These are phyloP conservation scores for Ruditapes philippinarum DNA, from an alignment of 1,140 invertebrate species.

Conservation along the genomic window DNA sequence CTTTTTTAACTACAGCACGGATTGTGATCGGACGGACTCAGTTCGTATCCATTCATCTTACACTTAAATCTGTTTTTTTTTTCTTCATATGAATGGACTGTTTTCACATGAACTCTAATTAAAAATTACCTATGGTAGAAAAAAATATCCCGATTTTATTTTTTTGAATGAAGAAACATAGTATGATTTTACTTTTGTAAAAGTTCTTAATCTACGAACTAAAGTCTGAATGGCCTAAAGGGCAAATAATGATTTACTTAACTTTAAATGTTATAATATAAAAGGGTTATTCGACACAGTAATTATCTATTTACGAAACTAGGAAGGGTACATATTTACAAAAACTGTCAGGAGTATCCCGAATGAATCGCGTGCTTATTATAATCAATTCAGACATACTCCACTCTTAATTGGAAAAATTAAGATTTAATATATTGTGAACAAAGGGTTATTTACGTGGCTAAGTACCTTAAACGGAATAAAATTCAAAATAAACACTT, in stretches of 20 bases:
- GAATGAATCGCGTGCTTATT: slow-evolving; percentile 25
- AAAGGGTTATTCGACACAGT: slow-evolving; percentile 14
- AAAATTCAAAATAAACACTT: slow-evolving; percentile 32
- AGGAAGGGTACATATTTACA: slow-evolving; percentile 33
- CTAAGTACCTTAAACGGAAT: slow-evolving; percentile 25
- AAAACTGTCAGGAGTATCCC: background rate
- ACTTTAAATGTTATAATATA: slow-evolving; percentile 16
- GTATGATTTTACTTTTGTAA: background rate
- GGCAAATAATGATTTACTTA: slow-evolving; percentile 8
- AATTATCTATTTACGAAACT: slow-evolving; percentile 17
- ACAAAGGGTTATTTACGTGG: slow-evolving; percentile 24
- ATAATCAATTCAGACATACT: background rate
- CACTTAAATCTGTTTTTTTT: no score
- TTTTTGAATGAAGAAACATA: slow-evolving; percentile 14
- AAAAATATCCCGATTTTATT: background rate
- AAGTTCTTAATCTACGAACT: background rate
- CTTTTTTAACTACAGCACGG: background rate
- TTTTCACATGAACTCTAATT: slow-evolving; percentile 26
- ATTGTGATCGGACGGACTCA: background rate
- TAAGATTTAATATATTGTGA: slow-evolving; percentile 13
- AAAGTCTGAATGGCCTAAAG: slow-evolving; percentile 17
- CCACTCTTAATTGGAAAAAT: slow-evolving; percentile 23
- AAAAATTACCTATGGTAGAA: background rate
- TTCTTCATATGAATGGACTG: background rate
- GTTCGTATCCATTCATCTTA: slow-evolving; percentile 11